Base-by-base conservation (phyloP, 1,140 invertebrate species). In the Melanaphis sacchari region DNA sequence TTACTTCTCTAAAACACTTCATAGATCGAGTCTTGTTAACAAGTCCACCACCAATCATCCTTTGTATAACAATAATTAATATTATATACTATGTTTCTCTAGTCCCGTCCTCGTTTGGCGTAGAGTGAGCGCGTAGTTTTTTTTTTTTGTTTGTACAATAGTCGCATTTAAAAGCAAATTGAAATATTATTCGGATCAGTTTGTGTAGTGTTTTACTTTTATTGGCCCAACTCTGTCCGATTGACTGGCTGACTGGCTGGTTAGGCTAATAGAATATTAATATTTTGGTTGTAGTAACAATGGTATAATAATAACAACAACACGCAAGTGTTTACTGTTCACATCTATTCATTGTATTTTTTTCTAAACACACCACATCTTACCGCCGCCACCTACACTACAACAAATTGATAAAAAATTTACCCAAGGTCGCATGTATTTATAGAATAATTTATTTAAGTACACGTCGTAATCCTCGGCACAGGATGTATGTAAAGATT, bases 401-500 rank as follows among this genome's bases (percentile, higher is more conserved):
- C 22, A 26, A 89, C 88, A 89, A 89, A 89, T 89, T 89, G 49
- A 40, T 38, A 38, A 89, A 89, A 89, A 89, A 54, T 40, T 40
- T 54, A 38, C 36, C 38, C 88, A 89, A 89, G 88, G 88, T 21
- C 88, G 88, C 8, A 49, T 36, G 36, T 54, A 89, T 89, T 89
- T 54, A 89, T 89, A 89, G 49, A 89, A 89, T 89, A 89, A 89
- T 89, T 89, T 89, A 89, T 89, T 89, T 89, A 54, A 89, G 36
- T 89, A 89, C 36, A 54, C n/a, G 49, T 38, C 46, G 46, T 89
- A 89, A 89, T 89, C 88, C 88, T 89, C 88, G 40, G 36, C 38
- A 54, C 88, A 89, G 88, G 88, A 89, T 52, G 88, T 26, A 38
- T 54, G 88, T 89, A 54, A 89, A 89, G 88, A 89, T 89, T 89